Evolutionary conservation across 1,140 invertebrate genomes (phyloP), one percentile per base, ranked within the genome.

Genomic region (Drosophila takahashii): DNA sequence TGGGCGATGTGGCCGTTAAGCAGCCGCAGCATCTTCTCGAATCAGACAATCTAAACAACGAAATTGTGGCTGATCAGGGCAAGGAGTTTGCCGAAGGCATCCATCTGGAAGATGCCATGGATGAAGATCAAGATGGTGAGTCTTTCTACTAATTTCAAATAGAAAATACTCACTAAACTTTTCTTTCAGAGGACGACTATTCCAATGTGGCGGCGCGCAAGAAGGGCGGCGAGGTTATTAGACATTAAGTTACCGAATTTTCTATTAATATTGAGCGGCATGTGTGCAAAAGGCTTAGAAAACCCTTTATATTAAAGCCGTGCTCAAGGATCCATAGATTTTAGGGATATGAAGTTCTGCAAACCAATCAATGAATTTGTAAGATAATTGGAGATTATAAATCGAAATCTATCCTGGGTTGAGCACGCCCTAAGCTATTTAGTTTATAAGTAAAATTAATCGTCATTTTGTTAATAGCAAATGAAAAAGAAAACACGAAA

Each of bases 51-150:
- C 65, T 92, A 7, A 92, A 91, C 39, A 92, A 92, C 71, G 91
- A 92, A 62, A 83, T 92, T 3, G 86, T 71, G 11, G 91, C 76
- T 5, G 91, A 92, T 80, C 89, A 92, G 22, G 91, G 91, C 22
- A 92, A 92, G 51, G 91, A 92, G 48, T 92, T 92, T 58, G 66
- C 76, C n/a, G 91, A 92, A 32, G 90, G 77, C 18, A 57, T 92
- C 39, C 89, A 83, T 70, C 50, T 92, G 8, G 90, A 92, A 32
- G 91, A 92, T 42, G 77, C 67, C 45, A 67, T 91, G n/a, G 91
- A 92, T 45, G 91, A 92, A 34, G 90, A 91, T 59, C 87, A 90
- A 62, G 91, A 92, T 77, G 91, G 91, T 92, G 53, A 69, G 51
- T 60, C 13, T 34, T 26, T 32, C 0, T 1, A 15, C 39, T 3